These are phyloP conservation scores for Umimayanthus chanpuru DNA, from an alignment of 92 coral and sea anemone genomes.

Conservation along the genomic window DNA sequence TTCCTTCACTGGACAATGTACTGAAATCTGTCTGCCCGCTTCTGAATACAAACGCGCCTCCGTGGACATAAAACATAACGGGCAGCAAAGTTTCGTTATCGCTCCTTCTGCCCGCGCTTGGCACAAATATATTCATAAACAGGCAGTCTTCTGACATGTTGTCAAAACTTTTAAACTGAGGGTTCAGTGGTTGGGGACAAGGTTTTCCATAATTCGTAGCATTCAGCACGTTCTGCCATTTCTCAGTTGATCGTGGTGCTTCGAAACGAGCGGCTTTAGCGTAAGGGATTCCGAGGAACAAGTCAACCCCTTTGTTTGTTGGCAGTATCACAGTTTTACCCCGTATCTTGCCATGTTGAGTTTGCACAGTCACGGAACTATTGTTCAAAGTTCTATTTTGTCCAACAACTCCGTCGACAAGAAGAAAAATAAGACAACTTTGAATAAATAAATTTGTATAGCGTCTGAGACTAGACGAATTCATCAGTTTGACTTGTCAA, in stretches of 20 bases:
- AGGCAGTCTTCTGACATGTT: constrained; percentile 53
- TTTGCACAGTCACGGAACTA: constrained; percentile 6
- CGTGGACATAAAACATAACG: constrained; percentile 57
- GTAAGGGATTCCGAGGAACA: constrained; percentile 51
- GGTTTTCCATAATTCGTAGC: constrained; percentile 41
- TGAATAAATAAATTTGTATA: neutral
- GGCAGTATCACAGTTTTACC: neutral
- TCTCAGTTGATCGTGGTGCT: constrained; percentile 30
- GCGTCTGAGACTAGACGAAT: neutral
- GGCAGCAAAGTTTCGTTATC: constrained; percentile 34
- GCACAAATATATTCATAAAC: constrained; percentile 52
- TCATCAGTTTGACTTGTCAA: neutral
- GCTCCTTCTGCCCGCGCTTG: constrained; percentile 22
- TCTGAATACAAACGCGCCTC: constrained; percentile 50
- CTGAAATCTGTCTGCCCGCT: constrained; percentile 45
- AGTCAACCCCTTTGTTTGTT: neutral
- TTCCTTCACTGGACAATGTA: constrained; percentile 41
- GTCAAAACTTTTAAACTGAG: neutral
- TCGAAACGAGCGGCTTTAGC: constrained; percentile 57
- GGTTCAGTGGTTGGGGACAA: constrained; percentile 49
- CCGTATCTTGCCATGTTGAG: neutral
- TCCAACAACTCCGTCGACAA: neutral
- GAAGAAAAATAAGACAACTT: neutral
- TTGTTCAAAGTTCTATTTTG: neutral
- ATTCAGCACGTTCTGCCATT: constrained; percentile 37